phyloP scores from a whole-genome alignment of 1,140 invertebrate genomes.

The Cyclina sinensis region DNA sequence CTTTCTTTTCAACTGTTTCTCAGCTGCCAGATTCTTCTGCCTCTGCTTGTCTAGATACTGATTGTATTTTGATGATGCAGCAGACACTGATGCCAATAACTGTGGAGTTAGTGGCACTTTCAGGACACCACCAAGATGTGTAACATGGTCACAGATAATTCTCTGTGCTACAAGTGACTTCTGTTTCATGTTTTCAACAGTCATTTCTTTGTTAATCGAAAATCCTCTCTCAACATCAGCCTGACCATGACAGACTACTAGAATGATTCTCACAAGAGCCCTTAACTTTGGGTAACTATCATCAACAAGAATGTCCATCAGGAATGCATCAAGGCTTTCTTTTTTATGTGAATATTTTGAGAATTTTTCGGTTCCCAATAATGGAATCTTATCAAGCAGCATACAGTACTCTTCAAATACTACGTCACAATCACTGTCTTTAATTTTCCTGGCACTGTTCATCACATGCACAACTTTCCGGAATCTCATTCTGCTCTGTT shows the following conservation, averaged over 20 bases:
- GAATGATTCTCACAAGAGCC: constrained; percentile 39
- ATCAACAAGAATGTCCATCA: background rate
- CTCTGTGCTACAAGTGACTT: constrained; percentile 61
- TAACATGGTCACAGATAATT: constrained; percentile 66
- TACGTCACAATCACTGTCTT: constrained; percentile 45
- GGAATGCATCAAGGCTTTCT: constrained; percentile 60
- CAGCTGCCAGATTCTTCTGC: background rate
- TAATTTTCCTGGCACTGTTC: background rate
- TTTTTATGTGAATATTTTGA: background rate
- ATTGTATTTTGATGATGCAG: constrained; percentile 29
- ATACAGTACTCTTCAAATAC: background rate
- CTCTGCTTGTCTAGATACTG: background rate
- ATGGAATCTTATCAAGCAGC: constrained; percentile 45
- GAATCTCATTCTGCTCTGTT: background rate
- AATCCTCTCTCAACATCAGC: too few species aligned
- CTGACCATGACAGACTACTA: too few species aligned
- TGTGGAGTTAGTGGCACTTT: constrained; percentile 38
- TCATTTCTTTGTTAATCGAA: too few species aligned
- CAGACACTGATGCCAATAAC: constrained; percentile 12
- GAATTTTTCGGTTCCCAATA: background rate
- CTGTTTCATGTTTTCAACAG: too few species aligned
- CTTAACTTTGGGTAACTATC: constrained; percentile 17
- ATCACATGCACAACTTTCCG: constrained; percentile 18
- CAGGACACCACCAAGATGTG: constrained; percentile 41
- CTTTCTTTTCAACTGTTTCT: constrained; percentile 53